A percentile compares a stretch with the other conserved stretches of the same genome.
These are phyloP conservation scores for Orestias chungarensis DNA, from an alignment of 2,797 vertebrate species.

Conservation along the genomic window DNA sequence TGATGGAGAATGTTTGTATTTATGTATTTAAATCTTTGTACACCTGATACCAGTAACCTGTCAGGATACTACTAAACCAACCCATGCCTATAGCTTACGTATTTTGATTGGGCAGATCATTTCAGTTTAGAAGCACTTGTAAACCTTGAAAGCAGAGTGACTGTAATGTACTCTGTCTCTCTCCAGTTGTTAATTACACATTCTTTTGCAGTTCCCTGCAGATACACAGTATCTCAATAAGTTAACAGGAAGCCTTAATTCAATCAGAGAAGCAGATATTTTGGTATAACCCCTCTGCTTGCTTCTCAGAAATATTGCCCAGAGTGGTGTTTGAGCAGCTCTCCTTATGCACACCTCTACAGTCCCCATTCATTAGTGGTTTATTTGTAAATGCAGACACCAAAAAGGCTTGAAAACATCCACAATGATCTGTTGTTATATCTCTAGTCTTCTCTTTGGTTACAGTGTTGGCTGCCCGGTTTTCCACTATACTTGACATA, in stretches of 20 bases:
- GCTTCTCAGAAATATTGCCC: slow-evolving; percentile 30
- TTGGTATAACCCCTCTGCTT: slow-evolving; percentile 27
- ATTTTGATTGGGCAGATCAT: background rate
- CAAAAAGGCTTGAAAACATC: slow-evolving; percentile 12
- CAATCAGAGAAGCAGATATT: slow-evolving; percentile 57
- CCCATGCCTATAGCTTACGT: background rate
- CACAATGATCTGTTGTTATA: slow-evolving; percentile 7
- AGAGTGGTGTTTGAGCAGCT: slow-evolving; percentile 23
- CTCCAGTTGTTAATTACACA: slow-evolving; percentile 52
- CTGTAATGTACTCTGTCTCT: slow-evolving; percentile 28
- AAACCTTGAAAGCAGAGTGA: slow-evolving; percentile 27
- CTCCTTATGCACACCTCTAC: slow-evolving; percentile 10
- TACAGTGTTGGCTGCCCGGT: background rate
- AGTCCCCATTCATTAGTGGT: slow-evolving; percentile 8
- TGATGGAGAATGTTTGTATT: too few species aligned
- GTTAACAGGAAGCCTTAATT: slow-evolving; percentile 54
- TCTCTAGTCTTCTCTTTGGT: background rate
- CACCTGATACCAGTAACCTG: background rate
- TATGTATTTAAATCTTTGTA: background rate
- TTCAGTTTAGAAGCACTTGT: slow-evolving; percentile 26
- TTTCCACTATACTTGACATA: background rate
- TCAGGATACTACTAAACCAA: too few species aligned
- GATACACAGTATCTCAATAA: slow-evolving; percentile 39
- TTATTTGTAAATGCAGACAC: slow-evolving; percentile 9
- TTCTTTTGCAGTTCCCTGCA: slow-evolving; percentile 31